Conservation (phyloP, 2,888 invertebrate genomes). For the Cephus pygmeus region DNA sequence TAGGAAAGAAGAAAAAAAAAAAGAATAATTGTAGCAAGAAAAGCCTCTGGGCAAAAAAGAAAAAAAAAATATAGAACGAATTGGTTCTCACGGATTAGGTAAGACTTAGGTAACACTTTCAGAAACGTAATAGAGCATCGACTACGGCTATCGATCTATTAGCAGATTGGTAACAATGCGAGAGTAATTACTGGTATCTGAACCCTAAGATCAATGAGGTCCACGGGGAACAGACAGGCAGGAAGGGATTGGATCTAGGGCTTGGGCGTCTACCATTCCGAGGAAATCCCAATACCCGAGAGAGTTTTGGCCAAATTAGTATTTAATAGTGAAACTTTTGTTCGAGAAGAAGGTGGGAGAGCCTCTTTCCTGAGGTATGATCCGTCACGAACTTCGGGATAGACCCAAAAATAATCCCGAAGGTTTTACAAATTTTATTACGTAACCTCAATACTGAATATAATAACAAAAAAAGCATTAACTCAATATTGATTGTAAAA, state of each 20-base stretch:
- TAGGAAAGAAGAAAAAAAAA: no score
- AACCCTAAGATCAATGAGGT: slow-evolving; percentile 45
- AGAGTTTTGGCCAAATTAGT: slow-evolving; percentile 45
- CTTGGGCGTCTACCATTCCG: slow-evolving; percentile 26
- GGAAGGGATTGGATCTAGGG: slow-evolving; percentile 12
- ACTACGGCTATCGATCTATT: slow-evolving; percentile 39
- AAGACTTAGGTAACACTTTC: not conserved
- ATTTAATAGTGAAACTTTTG: slow-evolving; percentile 55
- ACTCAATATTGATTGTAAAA: not conserved
- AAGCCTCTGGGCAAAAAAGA: not conserved
- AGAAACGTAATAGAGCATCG: not conserved
- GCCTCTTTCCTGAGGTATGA: slow-evolving; percentile 2
- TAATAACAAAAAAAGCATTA: not conserved
- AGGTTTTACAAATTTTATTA: not conserved
- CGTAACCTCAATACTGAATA: not conserved
- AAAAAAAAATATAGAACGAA: not conserved
- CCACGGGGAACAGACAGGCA: slow-evolving; percentile 20
- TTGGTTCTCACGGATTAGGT: not conserved
- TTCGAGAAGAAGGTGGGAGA: slow-evolving; percentile 23
- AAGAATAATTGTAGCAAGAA: no score
- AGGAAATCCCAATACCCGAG: slow-evolving; percentile 30
- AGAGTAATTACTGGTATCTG: slow-evolving; percentile 44
- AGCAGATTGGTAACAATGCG: slow-evolving; percentile 49
- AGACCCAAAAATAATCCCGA: not conserved
- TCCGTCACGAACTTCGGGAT: not conserved